These are phyloP conservation scores for Macrotrachela quadricornifera DNA, from an alignment of 1,140 invertebrate species.

Conservation along the genomic window DNA sequence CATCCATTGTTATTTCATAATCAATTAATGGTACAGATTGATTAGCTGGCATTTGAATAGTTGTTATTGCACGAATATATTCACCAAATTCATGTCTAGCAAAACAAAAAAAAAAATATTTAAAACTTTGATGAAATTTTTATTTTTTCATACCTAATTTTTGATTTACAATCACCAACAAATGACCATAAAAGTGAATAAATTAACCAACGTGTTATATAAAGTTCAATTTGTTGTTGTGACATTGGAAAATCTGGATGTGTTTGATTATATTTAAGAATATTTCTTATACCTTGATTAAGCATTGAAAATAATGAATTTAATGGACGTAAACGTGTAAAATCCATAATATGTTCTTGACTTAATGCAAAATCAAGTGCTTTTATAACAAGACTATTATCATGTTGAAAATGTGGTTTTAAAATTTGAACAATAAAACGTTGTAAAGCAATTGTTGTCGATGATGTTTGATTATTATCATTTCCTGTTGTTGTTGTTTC, in stretches of 20 bases:
- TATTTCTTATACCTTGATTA: slow-evolving; percentile 65
- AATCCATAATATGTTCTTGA: slow-evolving; percentile 92
- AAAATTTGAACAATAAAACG: background rate
- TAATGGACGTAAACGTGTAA: slow-evolving; percentile 72
- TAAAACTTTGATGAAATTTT: too few species aligned
- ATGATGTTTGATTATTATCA: background rate
- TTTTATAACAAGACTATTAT: slow-evolving; percentile 2
- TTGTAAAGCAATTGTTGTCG: background rate
- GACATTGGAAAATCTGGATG: slow-evolving; percentile 84
- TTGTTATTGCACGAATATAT: slow-evolving; percentile 79
- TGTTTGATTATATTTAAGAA: slow-evolving; percentile 70
- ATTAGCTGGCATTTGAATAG: slow-evolving; percentile 58
- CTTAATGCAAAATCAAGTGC: slow-evolving; percentile 50
- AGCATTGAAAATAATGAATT: slow-evolving; percentile 91
- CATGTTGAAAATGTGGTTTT: too few species aligned
- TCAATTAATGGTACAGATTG: slow-evolving; percentile 67
- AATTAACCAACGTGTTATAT: slow-evolving; percentile 69
- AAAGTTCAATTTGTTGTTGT: slow-evolving; percentile 70
- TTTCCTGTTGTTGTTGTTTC: too few species aligned
- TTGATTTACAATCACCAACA: slow-evolving; percentile 85
- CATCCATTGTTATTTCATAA: slow-evolving; percentile 58
- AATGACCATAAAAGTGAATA: slow-evolving; percentile 91
- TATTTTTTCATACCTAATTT: too few species aligned
- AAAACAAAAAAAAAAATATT: too few species aligned
- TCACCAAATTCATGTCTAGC: slow-evolving; percentile 74